These are phyloP conservation scores for Cremastinae sp. DNA, from an alignment of 2,888 invertebrate genomes.

Conservation along the genomic window DNA sequence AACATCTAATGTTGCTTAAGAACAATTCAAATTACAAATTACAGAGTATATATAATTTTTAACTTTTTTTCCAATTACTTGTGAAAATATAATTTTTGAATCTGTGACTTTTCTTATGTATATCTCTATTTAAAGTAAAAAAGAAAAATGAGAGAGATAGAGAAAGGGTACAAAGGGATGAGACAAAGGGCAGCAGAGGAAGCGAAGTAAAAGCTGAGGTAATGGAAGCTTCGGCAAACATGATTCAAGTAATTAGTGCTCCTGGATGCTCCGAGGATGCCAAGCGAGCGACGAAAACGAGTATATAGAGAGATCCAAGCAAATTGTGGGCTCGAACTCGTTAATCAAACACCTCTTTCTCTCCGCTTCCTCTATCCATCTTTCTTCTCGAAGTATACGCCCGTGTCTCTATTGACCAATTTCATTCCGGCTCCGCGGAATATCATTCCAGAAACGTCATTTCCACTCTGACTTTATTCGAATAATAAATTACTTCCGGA, in stretches of 20 bases:
- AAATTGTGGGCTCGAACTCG: conserved; percentile 58
- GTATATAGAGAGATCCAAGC: conserved; percentile 44
- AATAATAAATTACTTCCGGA: too few relatives aligned
- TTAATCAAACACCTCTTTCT: conserved; percentile 53
- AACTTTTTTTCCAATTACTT: too few relatives aligned
- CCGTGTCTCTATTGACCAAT: background rate
- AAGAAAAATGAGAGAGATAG: conserved; percentile 16
- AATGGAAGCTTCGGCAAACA: conserved; percentile 58
- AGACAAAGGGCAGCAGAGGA: background rate
- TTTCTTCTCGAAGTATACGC: background rate
- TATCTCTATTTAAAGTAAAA: too few relatives aligned
- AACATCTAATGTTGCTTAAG: too few relatives aligned
- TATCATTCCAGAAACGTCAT: too few relatives aligned
- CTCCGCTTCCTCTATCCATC: background rate
- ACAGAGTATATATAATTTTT: too few relatives aligned
- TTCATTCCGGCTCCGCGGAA: too few relatives aligned
- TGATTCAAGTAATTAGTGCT: conserved; percentile 62
- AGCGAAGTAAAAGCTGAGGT: conserved; percentile 45
- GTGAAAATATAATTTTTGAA: too few relatives aligned
- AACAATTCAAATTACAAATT: too few relatives aligned
- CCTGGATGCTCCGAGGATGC: conserved; percentile 42
- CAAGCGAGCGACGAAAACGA: conserved; percentile 45
- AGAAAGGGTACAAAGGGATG: conserved; percentile 2
- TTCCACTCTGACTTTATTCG: too few relatives aligned
- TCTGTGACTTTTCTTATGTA: too few relatives aligned